Base-by-base conservation (phyloP, 2,113 vertebrate genomes). In the Lagenorhynchus albirostris region DNA sequence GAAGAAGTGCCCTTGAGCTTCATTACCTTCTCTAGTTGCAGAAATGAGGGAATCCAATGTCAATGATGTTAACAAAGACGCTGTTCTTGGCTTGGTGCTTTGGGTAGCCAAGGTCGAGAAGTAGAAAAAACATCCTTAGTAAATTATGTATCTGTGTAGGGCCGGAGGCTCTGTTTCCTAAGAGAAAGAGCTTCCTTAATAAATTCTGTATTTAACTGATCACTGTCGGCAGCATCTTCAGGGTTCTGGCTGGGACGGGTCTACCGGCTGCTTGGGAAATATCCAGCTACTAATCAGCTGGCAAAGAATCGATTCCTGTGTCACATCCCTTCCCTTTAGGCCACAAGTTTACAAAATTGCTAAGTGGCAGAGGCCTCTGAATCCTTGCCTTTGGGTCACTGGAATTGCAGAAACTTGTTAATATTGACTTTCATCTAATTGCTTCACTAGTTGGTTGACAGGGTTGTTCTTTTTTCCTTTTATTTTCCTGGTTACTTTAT, bases 361-460 rank as follows among this genome's bases (percentile, higher is more conserved):
- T 87, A 96, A 97, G 74, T 95, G 86, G 70, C 80, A 95, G 60
- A 95, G 60, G 25, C n/a, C 96, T 82, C 79, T 8, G 74, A 91
- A 96, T 88, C 87, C 38, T 73, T 89, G 93, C 70, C 68, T 73
- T 87, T 92, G 95, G 94, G 92, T 89, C 70, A 23, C 76, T 94
- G 89, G 71, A 95, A 97, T 96, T 41, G 36, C 36, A 73, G 68
- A 50, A 97, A 50, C 95, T 96, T 95, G 89, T 97, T 97, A 97
- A 85, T 91, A 98, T 97, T 85, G 98, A 97, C 70, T 97, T 96
- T 89, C 70, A 95, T 88, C 53, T 97, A 96, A 98, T 97, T 97
- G 92, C 95, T 97, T 87, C 67, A 97, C 95, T 97, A 87, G 96
- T 97, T 90, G 71, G 82, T 88, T 97, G 85, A 60, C 68, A 95